Conservation (phyloP, 2,797 vertebrate species). For the Momotus momota region DNA sequence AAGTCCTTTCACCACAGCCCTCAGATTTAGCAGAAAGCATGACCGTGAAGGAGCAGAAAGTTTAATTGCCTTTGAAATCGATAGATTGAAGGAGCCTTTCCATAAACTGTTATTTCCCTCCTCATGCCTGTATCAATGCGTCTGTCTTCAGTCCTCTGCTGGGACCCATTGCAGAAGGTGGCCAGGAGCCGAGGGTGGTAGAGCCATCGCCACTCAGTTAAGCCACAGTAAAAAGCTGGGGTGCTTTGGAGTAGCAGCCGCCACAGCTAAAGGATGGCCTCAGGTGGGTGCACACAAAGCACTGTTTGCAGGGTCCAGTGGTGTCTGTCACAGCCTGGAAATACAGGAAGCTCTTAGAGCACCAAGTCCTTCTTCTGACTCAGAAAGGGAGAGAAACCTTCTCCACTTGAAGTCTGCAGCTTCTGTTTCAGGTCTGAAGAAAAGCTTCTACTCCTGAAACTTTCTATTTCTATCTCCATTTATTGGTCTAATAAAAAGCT, state of each 20-base stretch:
- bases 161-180: not conserved
- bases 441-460: not conserved
- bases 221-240: accelerated
- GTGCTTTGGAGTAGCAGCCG: not conserved
- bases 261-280: not conserved
- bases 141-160: not conserved
- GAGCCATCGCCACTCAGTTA: not conserved
- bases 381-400: not conserved
- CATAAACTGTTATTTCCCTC: not conserved
- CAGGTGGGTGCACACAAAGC: accelerated
- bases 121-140: not conserved
- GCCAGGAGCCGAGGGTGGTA: accelerated
- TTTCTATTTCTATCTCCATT: not conserved
- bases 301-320: not conserved
- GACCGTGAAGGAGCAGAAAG: not conserved
- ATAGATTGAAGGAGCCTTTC: not conserved
- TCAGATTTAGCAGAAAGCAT: not conserved
- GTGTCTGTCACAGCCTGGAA: not conserved
- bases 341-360: not conserved
- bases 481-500: not conserved
- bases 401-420: accelerated
- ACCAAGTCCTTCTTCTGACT: not conserved
- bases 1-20: not conserved
- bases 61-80: not conserved
- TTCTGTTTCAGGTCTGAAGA: not conserved